phyloP scores from a whole-genome alignment of 2,113 vertebrate genomes.

The Dascyllus trimaculatus region DNA sequence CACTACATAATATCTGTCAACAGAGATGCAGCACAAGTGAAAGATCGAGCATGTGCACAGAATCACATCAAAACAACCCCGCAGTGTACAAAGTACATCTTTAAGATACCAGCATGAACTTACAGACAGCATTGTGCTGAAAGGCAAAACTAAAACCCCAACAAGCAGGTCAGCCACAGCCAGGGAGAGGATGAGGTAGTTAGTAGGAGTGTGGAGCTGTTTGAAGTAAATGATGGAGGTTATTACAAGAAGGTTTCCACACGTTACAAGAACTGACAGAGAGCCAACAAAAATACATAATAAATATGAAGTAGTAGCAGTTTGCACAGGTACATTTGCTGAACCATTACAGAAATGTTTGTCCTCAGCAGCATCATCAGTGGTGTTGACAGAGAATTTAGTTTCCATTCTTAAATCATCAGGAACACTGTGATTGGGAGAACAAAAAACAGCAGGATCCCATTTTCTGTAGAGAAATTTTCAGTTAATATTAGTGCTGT shows the following conservation, averaged over 20 bases:
- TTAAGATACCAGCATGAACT: not conserved
- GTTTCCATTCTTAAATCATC: too few relatives aligned
- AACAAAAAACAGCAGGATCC: too few relatives aligned
- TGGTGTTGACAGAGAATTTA: too few relatives aligned
- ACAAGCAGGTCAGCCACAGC: constrained; percentile 19
- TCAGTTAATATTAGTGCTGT: too few relatives aligned
- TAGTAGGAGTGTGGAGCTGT: constrained; percentile 35
- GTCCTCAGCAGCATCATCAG: too few relatives aligned
- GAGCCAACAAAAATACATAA: not conserved
- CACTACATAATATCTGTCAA: constrained; percentile 36
- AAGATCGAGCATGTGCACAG: constrained; percentile 6
- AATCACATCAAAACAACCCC: constrained; percentile 2
- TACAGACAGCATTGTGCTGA: not conserved
- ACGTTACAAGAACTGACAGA: constrained; percentile 6
- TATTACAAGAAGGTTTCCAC: constrained; percentile 44
- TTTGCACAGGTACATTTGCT: too few relatives aligned
- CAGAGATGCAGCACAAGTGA: constrained; percentile 34
- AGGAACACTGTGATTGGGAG: too few relatives aligned
- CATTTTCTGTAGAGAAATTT: too few relatives aligned
- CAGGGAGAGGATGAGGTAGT: constrained; percentile 20
- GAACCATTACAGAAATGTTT: too few relatives aligned
- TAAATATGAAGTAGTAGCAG: not conserved
- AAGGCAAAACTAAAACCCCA: constrained; percentile 13
- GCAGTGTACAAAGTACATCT: constrained; percentile 4
- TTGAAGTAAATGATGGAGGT: constrained; percentile 28